Base-by-base conservation (phyloP, 1,140 invertebrate genomes). In the Drosophila equinoxialis region DNA sequence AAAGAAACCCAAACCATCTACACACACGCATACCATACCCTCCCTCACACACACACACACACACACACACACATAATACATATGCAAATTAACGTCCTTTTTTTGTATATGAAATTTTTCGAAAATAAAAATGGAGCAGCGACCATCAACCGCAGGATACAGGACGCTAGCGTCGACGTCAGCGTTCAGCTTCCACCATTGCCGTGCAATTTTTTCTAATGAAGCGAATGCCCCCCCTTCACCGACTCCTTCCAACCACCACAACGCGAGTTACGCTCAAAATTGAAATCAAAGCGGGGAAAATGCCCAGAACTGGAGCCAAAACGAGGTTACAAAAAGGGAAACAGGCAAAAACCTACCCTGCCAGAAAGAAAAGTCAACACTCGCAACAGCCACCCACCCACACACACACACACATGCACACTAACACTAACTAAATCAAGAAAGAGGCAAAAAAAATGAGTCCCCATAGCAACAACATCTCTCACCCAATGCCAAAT, bases 91-190 rank as follows among this genome's bases (percentile, higher is more conserved):
- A 86, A 86, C 77, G 72, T 66, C 77, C 45, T 48, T 48, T 48
- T 48, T 48, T 20, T 30, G 5, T 48, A 48, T 8, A 48, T 20
- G 14, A 8, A 48, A 10, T 20, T 51, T 51, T 75, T 79, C 75
- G 66, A 76, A 84, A 87, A 87, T 87, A 87, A 87, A 87, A 87
- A 87, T 87, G 84, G 85, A 89, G 81, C 84, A 90, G 85, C 74
- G 69, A 68, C 71, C 74, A 77, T 77, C 77, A 79, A 79, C 74
- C 71, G 85, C 77, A 71, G 72, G 10, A 37, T 42, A 23, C 42
- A 45, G 42, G n/a, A 45, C 6, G 42, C 42, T 6, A 33, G 45
- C 63, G 61, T 37, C 1, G 58, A 33, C 8, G 70, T 13, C 30
- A 13, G 26, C 84, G 70, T 37, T 30, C 6, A 30, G 30, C 6